Conservation (phyloP, 2,888 invertebrate genomes). For the Aphidoletes aphidimyza region DNA sequence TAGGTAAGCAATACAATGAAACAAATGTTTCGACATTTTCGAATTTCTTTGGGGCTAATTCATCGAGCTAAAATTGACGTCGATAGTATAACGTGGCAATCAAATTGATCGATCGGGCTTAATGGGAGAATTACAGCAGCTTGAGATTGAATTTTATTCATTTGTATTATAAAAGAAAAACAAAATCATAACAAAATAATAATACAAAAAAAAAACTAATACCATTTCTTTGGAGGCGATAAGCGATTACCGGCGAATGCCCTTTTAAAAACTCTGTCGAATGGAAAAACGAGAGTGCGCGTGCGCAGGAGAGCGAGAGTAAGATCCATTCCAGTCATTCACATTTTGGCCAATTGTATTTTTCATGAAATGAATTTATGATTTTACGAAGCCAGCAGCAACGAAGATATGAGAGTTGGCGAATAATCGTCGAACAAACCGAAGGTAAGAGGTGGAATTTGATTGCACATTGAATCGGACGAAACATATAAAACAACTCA, state of each 20-base stretch:
- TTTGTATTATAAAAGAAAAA: not conserved
- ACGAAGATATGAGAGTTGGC: not conserved
- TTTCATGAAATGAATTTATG: not conserved
- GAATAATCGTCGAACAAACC: too few species aligned
- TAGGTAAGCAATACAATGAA: too few species aligned
- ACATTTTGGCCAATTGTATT: slow-evolving; percentile 26
- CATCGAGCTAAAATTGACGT: too few species aligned
- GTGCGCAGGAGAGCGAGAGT: too few species aligned
- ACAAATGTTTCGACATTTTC: too few species aligned
- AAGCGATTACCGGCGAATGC: not conserved
- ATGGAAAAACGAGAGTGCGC: not conserved
- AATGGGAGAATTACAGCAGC: not conserved
- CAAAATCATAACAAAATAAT: too few species aligned
- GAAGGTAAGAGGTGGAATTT: not conserved
- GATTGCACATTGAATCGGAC: not conserved
- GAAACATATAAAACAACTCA: too few species aligned
- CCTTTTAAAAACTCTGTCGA: not conserved
- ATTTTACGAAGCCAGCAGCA: not conserved
- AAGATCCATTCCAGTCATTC: slow-evolving; percentile 21
- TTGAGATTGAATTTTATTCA: not conserved
- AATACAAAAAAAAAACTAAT: too few species aligned
- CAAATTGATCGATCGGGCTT: slow-evolving; percentile 25
- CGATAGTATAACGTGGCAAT: too few species aligned
- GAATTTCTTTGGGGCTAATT: too few species aligned
- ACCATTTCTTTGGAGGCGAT: not conserved